These are phyloP conservation scores for Zaprionus inermis DNA, from an alignment of 1,140 invertebrate genomes.

Conservation along the genomic window DNA sequence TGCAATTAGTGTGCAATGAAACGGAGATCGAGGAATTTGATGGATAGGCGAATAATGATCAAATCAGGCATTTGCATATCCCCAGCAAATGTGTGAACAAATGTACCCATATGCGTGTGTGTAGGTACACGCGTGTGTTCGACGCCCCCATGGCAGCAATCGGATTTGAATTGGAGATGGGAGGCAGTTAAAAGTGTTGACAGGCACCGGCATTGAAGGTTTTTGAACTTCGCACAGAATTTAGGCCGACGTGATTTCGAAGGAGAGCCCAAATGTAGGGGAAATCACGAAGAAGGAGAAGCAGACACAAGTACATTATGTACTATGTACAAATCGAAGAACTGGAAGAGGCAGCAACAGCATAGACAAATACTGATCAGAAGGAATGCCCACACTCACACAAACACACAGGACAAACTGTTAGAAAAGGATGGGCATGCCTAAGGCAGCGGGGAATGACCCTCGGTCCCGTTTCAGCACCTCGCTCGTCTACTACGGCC, in stretches of 20 bases:
- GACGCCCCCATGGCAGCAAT: constrained; percentile 17
- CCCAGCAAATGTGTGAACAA: background rate
- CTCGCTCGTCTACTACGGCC: constrained; percentile 15
- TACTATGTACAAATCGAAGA: constrained; percentile 27
- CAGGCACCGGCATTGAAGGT: constrained; percentile 32
- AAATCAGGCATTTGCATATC: constrained; percentile 36
- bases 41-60: constrained; percentile 49
- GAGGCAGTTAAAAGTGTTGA: constrained; percentile 36
- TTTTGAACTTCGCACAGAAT: constrained; percentile 44
- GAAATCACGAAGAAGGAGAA: constrained; percentile 22
- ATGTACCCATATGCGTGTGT: background rate
- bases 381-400: constrained; percentile 37
- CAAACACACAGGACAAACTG: constrained; percentile 49
- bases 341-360: constrained; percentile 4
- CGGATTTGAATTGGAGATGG: constrained; percentile 49
- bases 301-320: constrained; percentile 9
- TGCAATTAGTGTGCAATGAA: constrained; percentile 60
- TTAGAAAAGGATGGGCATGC: constrained; percentile 66
- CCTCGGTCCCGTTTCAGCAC: constrained; percentile 48
- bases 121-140: background rate
- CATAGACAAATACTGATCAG: constrained; percentile 69
- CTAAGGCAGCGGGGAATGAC: constrained; percentile 46
- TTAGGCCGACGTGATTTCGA: constrained; percentile 26
- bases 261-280: constrained; percentile 35
- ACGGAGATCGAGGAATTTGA: constrained; percentile 31